Conservation (phyloP, 2,113 vertebrate species). For the Pristiophorus japonicus region DNA sequence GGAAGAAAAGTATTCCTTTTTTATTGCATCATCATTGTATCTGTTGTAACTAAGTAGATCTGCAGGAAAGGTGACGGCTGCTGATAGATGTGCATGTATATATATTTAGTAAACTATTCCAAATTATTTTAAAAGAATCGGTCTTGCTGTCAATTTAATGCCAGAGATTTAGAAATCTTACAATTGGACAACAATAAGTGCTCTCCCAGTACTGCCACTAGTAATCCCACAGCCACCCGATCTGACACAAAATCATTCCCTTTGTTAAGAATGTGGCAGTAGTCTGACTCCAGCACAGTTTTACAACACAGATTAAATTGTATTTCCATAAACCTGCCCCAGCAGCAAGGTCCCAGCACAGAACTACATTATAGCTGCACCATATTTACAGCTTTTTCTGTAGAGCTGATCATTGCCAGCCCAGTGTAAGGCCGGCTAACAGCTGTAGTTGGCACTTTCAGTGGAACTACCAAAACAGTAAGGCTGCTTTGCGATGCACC, state of each 20-base stretch:
- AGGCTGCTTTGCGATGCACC: slow-evolving; percentile 47
- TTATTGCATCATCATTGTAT: too few relatives aligned
- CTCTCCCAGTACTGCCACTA: neutral
- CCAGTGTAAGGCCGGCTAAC: slow-evolving; percentile 46
- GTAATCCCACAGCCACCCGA: neutral
- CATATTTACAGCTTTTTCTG: slow-evolving; percentile 39
- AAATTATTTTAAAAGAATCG: too few relatives aligned
- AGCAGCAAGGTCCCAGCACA: slow-evolving; percentile 25
- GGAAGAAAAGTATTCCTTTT: too few relatives aligned
- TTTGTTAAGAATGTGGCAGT: neutral
- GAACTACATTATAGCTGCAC: slow-evolving; percentile 13
- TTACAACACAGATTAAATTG: slow-evolving; percentile 25
- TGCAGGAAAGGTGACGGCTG: too few relatives aligned
- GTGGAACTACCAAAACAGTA: slow-evolving; percentile 47
- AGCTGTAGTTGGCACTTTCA: slow-evolving; percentile 44
- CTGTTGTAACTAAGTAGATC: too few relatives aligned
- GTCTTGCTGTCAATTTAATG: too few relatives aligned
- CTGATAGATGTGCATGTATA: too few relatives aligned
- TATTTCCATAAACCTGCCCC: slow-evolving; percentile 11
- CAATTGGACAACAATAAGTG: neutral
- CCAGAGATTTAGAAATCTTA: too few relatives aligned
- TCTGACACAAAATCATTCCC: slow-evolving; percentile 11
- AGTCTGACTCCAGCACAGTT: neutral
- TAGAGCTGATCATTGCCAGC: slow-evolving; percentile 45
- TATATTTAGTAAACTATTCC: too few relatives aligned